phyloP scores from a whole-genome alignment of 2,113 vertebrate species.

The Brienomyrus brachyistius region DNA sequence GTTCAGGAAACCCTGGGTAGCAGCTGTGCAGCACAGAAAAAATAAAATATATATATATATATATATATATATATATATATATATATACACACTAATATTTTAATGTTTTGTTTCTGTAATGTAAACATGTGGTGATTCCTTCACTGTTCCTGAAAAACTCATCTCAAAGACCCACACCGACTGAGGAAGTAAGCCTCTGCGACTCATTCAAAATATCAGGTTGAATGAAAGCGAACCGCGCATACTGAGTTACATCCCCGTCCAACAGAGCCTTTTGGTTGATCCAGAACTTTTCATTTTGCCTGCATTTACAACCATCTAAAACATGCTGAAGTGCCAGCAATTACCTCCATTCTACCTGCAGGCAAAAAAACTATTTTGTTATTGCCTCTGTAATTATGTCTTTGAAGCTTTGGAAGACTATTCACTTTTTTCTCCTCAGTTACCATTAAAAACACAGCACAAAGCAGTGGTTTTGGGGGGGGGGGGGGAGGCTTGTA shows the following conservation, averaged over 20 bases:
- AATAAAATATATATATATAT: too few relatives aligned
- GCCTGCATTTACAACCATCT: slow-evolving; percentile 34
- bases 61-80: too few relatives aligned
- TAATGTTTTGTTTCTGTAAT: background rate
- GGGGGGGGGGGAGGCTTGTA: background rate
- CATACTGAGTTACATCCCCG: slow-evolving; percentile 14
- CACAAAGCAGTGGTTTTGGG: slow-evolving; percentile 18
- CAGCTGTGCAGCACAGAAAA: background rate
- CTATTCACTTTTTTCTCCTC: slow-evolving; percentile 24
- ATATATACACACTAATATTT: background rate
- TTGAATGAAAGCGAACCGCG: slow-evolving; percentile 22
- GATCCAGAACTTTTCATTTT: slow-evolving; percentile 27
- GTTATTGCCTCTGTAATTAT: slow-evolving; percentile 52
- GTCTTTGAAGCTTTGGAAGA: slow-evolving; percentile 53
- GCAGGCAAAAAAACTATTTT: slow-evolving; percentile 42
- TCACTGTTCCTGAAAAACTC: background rate
- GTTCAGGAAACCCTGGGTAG: background rate
- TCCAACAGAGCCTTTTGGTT: slow-evolving; percentile 27
- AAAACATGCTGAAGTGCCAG: slow-evolving; percentile 52
- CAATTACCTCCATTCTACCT: slow-evolving; percentile 40
- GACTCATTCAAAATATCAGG: background rate
- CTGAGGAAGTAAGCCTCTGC: background rate
- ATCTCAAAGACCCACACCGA: background rate
- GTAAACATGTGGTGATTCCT: background rate
- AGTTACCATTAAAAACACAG: background rate